These are phyloP conservation scores for Daphoenositta chrysoptera DNA, from an alignment of 2,113 vertebrate species.

Conservation along the genomic window DNA sequence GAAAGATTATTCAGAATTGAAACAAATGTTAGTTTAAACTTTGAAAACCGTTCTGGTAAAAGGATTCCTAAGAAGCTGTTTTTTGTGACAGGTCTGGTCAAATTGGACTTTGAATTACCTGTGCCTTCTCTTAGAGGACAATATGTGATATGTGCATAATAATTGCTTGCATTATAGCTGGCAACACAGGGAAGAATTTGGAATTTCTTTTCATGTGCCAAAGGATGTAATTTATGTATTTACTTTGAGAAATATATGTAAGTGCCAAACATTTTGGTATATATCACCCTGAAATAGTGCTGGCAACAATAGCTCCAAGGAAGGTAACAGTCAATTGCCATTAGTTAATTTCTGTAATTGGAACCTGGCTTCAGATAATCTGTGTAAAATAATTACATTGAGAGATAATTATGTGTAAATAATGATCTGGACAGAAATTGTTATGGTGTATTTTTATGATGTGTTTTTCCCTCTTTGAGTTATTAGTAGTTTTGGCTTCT, in stretches of 20 bases:
- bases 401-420: not conserved
- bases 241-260: not conserved
- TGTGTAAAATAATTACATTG: not conserved
- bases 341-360: not conserved
- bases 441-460: not conserved
- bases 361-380: not conserved
- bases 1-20: constrained; percentile 61
- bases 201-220: not conserved
- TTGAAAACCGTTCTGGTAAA: not conserved
- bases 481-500: not conserved
- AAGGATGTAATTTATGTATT: not conserved
- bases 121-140: not conserved
- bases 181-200: not conserved
- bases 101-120: not conserved
- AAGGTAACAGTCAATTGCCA: not conserved
- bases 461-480: not conserved
- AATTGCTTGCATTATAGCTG: not conserved
- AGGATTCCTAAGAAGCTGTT: not conserved
- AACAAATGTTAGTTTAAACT: constrained; percentile 61
- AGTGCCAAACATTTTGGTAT: not conserved
- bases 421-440: not conserved
- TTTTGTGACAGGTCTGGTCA: not conserved
- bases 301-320: not conserved
- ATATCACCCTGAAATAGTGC: not conserved
- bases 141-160: not conserved